Conservation (phyloP, 2,888 invertebrate genomes). For the Lasioglossum figueresi region DNA sequence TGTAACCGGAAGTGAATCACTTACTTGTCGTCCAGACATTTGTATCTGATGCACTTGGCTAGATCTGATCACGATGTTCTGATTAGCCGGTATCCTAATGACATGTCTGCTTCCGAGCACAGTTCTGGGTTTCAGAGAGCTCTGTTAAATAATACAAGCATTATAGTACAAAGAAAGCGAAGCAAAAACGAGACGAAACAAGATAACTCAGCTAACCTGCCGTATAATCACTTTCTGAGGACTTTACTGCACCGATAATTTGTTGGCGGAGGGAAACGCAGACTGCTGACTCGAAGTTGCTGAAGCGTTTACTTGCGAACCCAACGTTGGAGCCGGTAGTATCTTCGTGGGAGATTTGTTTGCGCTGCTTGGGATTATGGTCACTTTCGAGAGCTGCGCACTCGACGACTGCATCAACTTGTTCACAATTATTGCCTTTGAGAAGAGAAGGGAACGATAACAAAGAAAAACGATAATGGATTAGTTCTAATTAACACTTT, state of each 20-base stretch:
- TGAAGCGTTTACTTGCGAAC: constrained; percentile 76
- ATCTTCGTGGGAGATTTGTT: constrained; percentile 90
- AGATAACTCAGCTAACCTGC: constrained; percentile 76
- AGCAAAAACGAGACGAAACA: background rate
- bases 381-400: constrained; percentile 80
- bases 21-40: constrained; percentile 89
- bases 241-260: constrained; percentile 79
- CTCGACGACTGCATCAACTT: constrained; percentile 83
- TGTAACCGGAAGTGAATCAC: constrained; percentile 47
- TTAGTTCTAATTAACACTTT: too few relatives aligned
- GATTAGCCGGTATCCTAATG: constrained; percentile 85
- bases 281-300: constrained; percentile 76
- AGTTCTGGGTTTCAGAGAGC: constrained; percentile 82
- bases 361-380: constrained; percentile 82
- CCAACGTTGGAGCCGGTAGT: constrained; percentile 86
- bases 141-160: constrained; percentile 65
- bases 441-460: background rate
- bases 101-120: constrained; percentile 83
- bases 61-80: constrained; percentile 82
- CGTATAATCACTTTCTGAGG: constrained; percentile 86
- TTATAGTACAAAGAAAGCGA: background rate
- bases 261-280: constrained; percentile 74
- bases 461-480: too few relatives aligned
- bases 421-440: constrained; percentile 84
- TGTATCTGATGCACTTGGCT: constrained; percentile 89